Evolutionary conservation across 2,888 invertebrate species (phyloP).

Genomic region (Diaphora mendica): DNA sequence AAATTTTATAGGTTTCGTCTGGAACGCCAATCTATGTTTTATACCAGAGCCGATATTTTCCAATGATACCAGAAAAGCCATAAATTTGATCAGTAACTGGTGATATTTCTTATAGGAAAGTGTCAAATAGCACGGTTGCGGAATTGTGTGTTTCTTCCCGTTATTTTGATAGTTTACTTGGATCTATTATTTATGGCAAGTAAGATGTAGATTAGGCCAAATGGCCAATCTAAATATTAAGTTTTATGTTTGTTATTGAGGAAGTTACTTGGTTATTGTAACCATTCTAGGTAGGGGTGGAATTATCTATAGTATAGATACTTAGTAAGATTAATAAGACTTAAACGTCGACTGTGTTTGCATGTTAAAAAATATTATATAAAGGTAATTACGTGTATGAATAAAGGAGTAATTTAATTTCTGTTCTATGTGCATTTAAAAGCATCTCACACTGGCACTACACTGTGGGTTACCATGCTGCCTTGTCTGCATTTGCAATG

Average conservation of each 20-base stretch:
- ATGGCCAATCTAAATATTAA: not conserved
- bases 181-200: slow-evolving; percentile 4
- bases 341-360: not conserved
- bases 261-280: not conserved
- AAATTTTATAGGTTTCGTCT: slow-evolving; percentile 66
- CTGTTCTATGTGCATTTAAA: too few species aligned
- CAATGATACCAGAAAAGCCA: slow-evolving; percentile 55
- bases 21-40: slow-evolving; percentile 59
- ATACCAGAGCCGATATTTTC: slow-evolving; percentile 11
- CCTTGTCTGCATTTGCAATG: too few species aligned
- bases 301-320: not conserved
- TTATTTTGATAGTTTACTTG: not conserved
- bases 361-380: not conserved
- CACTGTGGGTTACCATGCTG: too few species aligned
- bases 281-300: not conserved
- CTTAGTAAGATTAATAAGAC: too few species aligned
- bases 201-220: slow-evolving; percentile 9
- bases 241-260: not conserved
- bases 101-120: slow-evolving; percentile 44
- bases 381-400: too few species aligned
- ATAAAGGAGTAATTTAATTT: too few species aligned
- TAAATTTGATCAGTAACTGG: slow-evolving; percentile 64
- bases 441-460: too few species aligned
- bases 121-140: not conserved
- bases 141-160: not conserved